phyloP scores from a whole-genome alignment of 2,797 vertebrate species.

The Eremophila alpestris region DNA sequence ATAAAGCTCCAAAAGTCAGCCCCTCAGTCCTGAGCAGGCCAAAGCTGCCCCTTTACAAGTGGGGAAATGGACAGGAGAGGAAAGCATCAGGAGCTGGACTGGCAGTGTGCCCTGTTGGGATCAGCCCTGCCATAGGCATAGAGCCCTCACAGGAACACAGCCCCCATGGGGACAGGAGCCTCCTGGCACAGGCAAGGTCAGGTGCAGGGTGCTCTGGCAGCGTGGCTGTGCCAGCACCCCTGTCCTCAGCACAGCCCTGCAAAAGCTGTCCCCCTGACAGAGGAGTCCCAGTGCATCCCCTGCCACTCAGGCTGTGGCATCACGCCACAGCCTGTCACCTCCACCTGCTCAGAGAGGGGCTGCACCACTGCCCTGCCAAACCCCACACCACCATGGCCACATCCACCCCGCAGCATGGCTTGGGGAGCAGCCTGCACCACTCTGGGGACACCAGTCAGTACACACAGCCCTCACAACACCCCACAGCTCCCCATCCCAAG shows the following conservation, averaged over 20 bases:
- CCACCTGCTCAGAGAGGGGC: neutral
- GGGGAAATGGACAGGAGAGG: neutral
- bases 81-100: neutral
- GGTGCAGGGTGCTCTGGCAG: neutral
- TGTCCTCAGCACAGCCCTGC: neutral
- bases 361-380: neutral
- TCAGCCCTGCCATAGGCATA: fast-evolving
- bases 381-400: fast-evolving
- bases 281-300: neutral
- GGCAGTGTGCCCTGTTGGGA: neutral
- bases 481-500: neutral
- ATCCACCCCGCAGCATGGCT: neutral
- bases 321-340: neutral
- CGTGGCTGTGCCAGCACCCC: fast-evolving
- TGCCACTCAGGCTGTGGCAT: neutral
- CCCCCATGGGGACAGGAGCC: neutral
- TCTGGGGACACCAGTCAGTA: neutral
- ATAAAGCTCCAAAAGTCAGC: neutral
- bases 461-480: neutral
- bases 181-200: neutral
- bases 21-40: neutral
- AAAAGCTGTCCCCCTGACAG: fast-evolving
- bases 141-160: neutral
- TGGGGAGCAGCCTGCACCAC: neutral
- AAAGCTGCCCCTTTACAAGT: neutral